Evolutionary conservation across 2,888 invertebrate species (phyloP), one percentile per base, ranked within the genome.

Genomic region (Oxyteleia sp.): DNA sequence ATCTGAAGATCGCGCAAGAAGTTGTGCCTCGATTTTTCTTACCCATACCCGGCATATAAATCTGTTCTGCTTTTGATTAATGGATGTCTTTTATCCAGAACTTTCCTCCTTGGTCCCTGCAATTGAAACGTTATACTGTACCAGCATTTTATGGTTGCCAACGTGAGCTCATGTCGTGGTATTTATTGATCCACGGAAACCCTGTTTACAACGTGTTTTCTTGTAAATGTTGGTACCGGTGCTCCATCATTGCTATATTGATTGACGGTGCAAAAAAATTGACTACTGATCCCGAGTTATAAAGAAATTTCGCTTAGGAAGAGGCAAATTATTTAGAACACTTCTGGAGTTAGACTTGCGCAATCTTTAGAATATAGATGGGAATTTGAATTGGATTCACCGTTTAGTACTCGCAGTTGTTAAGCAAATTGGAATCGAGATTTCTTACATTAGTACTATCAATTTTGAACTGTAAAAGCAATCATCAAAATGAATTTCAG

Each of bases 151-250:
- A 68, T 53, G 43, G 16, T 49, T 53, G 18, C 66, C 23, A 53
- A 29, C 26, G 16, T 29, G 16, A 38, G 29, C 41, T 71, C 71
- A 35, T 71, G 71, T 71, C 49, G 3, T 49, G 59, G 59, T 59
- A 71, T 71, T 71, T 71, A 59, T 71, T 59, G 59, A 71, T 71
- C 59, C 71, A 20, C 35, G 59, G 71, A 71, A 71, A 59, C 41
- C 20, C 15, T 71, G 59, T 71, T 71, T 59, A 71, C 71, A 71
- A 41, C 59, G 41, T 38, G 49, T 47, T 71, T 71, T 49, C 57
- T 59, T 59, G 55, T 71, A 59, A 38, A 59, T 20, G 20, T 47
- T 47, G 35, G 11, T 59, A 16, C 57, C 10, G 16, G 23, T 47
- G 15, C 38, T 71, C 26, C 11, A 38, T 71, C 59, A 71, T 61